These are phyloP conservation scores for Seladonia tumulorum DNA, from an alignment of 2,888 invertebrate genomes.

Conservation along the genomic window DNA sequence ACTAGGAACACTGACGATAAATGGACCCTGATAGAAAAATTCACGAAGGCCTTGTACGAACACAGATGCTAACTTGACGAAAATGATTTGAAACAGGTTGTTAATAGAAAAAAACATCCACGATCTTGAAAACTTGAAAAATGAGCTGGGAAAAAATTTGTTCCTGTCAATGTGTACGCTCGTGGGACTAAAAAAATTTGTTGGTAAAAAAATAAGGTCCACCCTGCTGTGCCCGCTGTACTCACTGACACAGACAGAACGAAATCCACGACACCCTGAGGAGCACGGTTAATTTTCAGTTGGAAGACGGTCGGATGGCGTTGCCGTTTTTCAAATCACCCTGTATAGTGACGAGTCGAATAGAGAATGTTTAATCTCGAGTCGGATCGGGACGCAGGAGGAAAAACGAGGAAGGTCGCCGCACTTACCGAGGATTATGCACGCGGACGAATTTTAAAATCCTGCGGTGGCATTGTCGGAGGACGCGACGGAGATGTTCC, in stretches of 20 bases:
- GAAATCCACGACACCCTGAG: no score
- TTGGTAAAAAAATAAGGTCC: no score
- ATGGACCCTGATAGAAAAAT: slow-evolving; percentile 76
- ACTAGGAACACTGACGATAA: slow-evolving; percentile 57
- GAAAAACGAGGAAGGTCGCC: slow-evolving; percentile 51
- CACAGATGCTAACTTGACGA: no score
- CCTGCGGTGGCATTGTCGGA: slow-evolving; percentile 32
- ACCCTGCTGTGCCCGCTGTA: no score
- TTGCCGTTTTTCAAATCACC: background rate
- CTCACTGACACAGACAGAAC: no score
- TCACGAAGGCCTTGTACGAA: slow-evolving; percentile 46
- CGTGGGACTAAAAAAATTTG: no score
- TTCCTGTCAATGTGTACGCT: no score
- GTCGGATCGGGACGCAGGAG: slow-evolving; percentile 2
- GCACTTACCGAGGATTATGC: slow-evolving; percentile 50
- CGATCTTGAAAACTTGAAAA: no score
- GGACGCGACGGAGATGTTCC: slow-evolving; percentile 6
- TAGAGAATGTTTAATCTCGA: slow-evolving; percentile 64
- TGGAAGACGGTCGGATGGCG: background rate
- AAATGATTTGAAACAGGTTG: no score
- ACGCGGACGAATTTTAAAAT: slow-evolving; percentile 47
- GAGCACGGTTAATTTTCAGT: background rate
- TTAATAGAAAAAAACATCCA: no score
- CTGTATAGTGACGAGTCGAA: slow-evolving; percentile 60
- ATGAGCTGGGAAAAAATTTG: no score